Evolutionary conservation across 2,888 invertebrate species (phyloP), one percentile per base, ranked within the genome.

Genomic region (Himalopsyche anomala): DNA sequence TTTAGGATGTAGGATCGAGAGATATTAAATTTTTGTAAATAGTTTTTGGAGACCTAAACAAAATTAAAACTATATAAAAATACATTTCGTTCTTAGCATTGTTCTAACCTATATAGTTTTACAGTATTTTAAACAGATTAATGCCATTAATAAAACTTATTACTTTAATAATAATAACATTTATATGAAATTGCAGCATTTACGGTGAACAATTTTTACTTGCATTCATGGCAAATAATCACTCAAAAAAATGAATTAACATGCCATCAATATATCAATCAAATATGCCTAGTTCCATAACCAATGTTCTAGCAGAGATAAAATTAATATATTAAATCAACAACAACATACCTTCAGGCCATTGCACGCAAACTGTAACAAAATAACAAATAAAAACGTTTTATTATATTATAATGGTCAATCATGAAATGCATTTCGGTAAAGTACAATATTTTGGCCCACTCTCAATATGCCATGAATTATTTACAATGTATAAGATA

Each of bases 351-450:
- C 96, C 96, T 95, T 97, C 97, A 90, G 97, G 97, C 97, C 97
- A 97, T 93, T 97, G 97, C 92, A 97, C 96, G 94, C 97, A 97
- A 92, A 97, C 97, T 95, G 96, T 91, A 95, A 96, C 95, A 95
- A 93, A 91, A 91, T 91, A 91, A 91, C 90, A 90, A 88, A 84
- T 86, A 86, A 85, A 17, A 82, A 84, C 54, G 74, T 83, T 84
- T 84, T 74, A 74, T 36, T 74, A 74, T 74, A 74, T 38, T 74
- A 36, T 74, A 74, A 15, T 38, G 15, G 28, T 74, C 74, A 28
- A 74, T 74, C 36, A 36, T 15, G 15, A 74, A 51, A 74, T 74
- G 74, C 74, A 74, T 36, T 38, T 74, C 15, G 74, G 15, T 36
- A 74, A 38, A 74, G 19, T 38, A 74, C 38, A 74, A 28, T 38